Base-by-base conservation (phyloP, 2,113 vertebrate genomes). In the Poeciliopsis occidentalis region DNA sequence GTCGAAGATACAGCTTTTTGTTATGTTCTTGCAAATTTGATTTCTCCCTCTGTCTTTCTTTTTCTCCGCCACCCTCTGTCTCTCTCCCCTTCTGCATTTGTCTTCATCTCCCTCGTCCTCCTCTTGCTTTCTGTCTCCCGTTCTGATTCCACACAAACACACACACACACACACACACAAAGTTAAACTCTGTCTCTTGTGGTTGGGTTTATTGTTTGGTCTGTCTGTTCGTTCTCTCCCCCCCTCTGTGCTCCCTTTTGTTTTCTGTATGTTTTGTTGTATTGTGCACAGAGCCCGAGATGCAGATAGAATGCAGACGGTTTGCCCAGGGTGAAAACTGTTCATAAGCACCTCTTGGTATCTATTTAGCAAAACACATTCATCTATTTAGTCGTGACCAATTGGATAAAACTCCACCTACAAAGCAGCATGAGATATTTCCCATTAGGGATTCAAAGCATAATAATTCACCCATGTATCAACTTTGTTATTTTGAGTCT, bases 1-100 rank as follows among this genome's bases (percentile, higher is more conserved):
- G 89, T 93, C 90, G 91, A 87, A 88, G 91, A 94, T 92, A 90
- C 92, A 90, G 86, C 88, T 93, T 93, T 95, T 94, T 94, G 92
- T 95, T 96, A 92, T 96, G 94, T 96, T 93, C 90, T 89, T 93
- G 93, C 86, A 91, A 92, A 97, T 94, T 92, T 96, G 94, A 94
- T 97, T 97, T 88, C 94, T 94, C 89, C 86, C 91, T 79, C 88
- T 91, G 89, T 92, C 91, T 93, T 90, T 92, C 88, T 82, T 86
- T 88, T 85, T 89, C 80, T 90, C 88, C 80, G 87, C 88, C 87
- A 89, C 89, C 85, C 79, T 91, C 87, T 83, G 81, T 90, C 91
- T 92, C 87, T 76, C 81, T 89, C 73, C 79, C 88, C 87, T 85
- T 87, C 88, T 79, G 87, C 87, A 90, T 91, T 91, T 89, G 86